Evolutionary conservation across 2,888 invertebrate genomes (phyloP), one percentile per base, ranked within the genome.

Genomic region (Lepidochrysops patricia): DNA sequence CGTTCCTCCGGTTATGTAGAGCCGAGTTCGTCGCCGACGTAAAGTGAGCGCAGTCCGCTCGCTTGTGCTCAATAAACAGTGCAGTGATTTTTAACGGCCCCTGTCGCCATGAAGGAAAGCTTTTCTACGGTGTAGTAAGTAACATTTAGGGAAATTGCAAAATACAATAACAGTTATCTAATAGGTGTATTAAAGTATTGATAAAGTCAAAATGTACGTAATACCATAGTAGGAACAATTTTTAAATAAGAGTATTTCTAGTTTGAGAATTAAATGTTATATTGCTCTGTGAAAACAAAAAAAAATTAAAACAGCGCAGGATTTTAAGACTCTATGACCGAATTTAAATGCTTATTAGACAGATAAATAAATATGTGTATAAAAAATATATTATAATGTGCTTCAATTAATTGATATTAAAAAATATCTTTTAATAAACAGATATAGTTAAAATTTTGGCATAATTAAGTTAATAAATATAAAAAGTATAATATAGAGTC

Each of bases 41-140:
- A 89, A 87, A 87, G 89, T 89, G 84, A 82, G 80, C 85, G 84
- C 80, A 83, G 73, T 76, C 74, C 80, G 81, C 73, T 80, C 75
- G 75, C 80, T 72, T 80, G 85, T 77, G 89, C 89, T 89, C 87
- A 87, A 87, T 89, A 86, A 78, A 83, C 80, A 85, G 87, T 88
- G 85, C 79, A 86, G 86, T 87, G 86, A 78, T 64, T 32, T 29
- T 32, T 63, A 48, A 49, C 60, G 59, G 50, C 57, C 49, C 56
- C 59, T 54, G 54, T 54, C 32, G 32, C 32, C 32, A 29, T 12
- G 15, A 15, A 54, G 54, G 54, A 54, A 54, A 54, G 52, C 15
- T 19, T 54, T 54, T 54, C 54, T 29, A 29, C 54, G 19, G 15
- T 29, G 54, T 54, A 54, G 54, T 54, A 54, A 54, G 54, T 54